These are phyloP conservation scores for Mamestra configurata DNA, from an alignment of 1,140 invertebrate genomes.

Conservation along the genomic window DNA sequence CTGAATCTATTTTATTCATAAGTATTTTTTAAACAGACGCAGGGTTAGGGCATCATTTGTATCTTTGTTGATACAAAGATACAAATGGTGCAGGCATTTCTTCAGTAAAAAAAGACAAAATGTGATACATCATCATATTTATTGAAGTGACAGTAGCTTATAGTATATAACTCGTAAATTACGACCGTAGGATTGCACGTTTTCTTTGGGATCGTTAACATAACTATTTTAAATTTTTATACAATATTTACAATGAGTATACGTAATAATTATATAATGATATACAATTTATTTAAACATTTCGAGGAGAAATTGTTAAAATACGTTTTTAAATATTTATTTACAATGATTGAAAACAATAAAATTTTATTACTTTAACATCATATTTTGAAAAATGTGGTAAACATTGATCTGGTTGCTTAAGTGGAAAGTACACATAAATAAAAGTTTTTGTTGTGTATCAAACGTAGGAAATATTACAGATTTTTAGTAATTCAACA, in stretches of 20 bases:
- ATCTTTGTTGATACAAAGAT: too few relatives aligned
- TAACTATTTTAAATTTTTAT: conserved; percentile 61
- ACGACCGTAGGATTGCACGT: conserved; percentile 81
- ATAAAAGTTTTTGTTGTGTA: neutral
- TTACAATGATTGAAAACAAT: conserved; percentile 39
- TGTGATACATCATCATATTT: conserved; percentile 66
- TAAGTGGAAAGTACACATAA: neutral
- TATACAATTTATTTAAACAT: conserved; percentile 63
- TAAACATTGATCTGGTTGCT: neutral
- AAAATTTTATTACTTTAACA: conserved; percentile 8
- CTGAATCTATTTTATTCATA: too few relatives aligned
- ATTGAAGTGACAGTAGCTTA: conserved; percentile 81
- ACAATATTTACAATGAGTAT: conserved; percentile 75
- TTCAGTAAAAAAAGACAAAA: conserved; percentile 7
- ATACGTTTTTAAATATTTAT: conserved; percentile 52
- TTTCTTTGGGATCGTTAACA: conserved; percentile 80
- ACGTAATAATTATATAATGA: conserved; percentile 69
- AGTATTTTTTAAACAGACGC: too few relatives aligned
- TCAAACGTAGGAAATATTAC: neutral
- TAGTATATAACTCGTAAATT: conserved; percentile 73
- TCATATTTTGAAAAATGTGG: neutral
- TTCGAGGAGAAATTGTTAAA: conserved; percentile 53
- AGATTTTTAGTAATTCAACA: neutral
- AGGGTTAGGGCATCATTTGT: too few relatives aligned
- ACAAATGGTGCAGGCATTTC: too few relatives aligned